Conservation (phyloP, 2,797 vertebrate genomes). For the Rhinogobio ventralis region DNA sequence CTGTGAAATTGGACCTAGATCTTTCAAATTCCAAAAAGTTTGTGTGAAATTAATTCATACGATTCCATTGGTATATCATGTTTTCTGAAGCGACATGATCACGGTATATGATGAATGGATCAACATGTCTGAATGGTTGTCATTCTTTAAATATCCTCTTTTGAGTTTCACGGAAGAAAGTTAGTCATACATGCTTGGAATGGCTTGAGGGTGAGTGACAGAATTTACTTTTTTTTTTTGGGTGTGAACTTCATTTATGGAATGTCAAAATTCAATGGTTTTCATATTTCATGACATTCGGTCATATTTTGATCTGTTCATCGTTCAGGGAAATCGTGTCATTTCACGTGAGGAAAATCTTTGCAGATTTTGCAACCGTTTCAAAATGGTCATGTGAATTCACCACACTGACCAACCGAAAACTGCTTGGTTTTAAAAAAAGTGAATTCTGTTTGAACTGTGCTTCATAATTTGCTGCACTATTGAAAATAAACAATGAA, state of each 20-base stretch:
- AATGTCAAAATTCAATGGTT: background rate
- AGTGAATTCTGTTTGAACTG: background rate
- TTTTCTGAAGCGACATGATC: background rate
- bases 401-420: background rate
- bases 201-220: no score
- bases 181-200: no score
- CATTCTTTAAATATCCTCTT: background rate
- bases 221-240: background rate
- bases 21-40: background rate
- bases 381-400: background rate
- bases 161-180: background rate
- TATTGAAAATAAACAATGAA: background rate
- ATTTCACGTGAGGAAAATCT: background rate
- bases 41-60: background rate
- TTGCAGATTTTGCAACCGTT: background rate
- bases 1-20: background rate
- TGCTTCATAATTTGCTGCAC: background rate
- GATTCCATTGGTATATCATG: background rate
- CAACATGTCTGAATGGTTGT: background rate
- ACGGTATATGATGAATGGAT: background rate
- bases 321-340: fast-evolving
- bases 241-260: background rate
- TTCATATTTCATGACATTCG: background rate
- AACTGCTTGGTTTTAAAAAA: background rate
- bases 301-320: background rate